These are phyloP conservation scores for Anser cygnoides DNA, from an alignment of 2,113 vertebrate genomes.

Conservation along the genomic window DNA sequence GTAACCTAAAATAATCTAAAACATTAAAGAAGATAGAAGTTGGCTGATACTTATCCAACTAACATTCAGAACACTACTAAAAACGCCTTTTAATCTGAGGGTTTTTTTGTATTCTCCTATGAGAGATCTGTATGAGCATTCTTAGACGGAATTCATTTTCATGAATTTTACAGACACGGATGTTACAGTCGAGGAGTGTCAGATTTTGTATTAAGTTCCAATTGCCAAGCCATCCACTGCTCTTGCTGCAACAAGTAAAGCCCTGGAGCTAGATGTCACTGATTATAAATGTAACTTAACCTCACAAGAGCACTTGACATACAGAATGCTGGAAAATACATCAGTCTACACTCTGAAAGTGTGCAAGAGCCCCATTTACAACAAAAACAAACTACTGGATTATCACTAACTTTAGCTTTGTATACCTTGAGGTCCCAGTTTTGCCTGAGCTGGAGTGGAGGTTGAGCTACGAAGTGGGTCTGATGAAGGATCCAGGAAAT, in stretches of 20 bases:
- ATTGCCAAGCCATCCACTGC: background rate
- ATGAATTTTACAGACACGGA: background rate
- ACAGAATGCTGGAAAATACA: background rate
- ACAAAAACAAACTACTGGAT: background rate
- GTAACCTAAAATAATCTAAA: conserved; percentile 21
- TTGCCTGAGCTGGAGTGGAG: conserved; percentile 77
- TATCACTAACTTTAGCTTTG: conserved; percentile 6
- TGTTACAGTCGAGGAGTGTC: background rate
- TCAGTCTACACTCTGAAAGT: background rate
- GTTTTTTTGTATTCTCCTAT: background rate
- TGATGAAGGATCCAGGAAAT: conserved; percentile 80
- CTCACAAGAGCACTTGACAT: background rate
- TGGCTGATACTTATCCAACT: background rate
- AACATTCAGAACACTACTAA: background rate
- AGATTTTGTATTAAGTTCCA: background rate
- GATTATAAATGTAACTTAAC: background rate
- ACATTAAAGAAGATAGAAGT: background rate
- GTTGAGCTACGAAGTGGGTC: conserved; percentile 83
- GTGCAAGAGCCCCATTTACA: background rate
- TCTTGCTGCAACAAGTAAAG: conserved; percentile 1
- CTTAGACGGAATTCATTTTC: background rate
- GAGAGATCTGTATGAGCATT: background rate
- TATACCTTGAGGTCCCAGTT: conserved; percentile 84
- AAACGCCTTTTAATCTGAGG: background rate
- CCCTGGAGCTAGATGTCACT: background rate